phyloP scores from a whole-genome alignment of 2,113 vertebrate species.

The Dromas ardeola region DNA sequence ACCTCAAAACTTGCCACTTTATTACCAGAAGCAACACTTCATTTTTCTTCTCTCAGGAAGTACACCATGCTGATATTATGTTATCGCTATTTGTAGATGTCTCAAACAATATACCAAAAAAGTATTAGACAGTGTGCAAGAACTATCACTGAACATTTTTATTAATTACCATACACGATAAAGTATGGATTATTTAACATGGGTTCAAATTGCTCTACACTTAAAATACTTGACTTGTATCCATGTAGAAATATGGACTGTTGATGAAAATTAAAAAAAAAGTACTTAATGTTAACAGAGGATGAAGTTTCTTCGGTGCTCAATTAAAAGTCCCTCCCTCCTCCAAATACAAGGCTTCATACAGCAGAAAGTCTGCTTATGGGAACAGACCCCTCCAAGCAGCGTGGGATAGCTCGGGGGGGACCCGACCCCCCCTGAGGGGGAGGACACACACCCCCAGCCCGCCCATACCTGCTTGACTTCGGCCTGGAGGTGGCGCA shows the following conservation, averaged over 20 bases:
- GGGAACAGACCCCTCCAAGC: neutral
- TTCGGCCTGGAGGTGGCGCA: conserved; percentile 96
- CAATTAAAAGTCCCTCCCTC: accelerated
- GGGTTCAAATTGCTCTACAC: neutral
- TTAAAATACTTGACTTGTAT: neutral
- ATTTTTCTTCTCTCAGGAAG: neutral
- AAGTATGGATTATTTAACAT: neutral
- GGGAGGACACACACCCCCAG: too few species aligned
- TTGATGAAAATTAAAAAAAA: neutral
- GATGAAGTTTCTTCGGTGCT: neutral
- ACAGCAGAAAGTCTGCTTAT: accelerated
- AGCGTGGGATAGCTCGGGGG: accelerated
- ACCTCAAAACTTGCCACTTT: neutral
- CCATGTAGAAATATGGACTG: accelerated
- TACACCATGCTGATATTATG: neutral
- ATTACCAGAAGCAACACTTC: neutral
- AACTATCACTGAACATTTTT: neutral
- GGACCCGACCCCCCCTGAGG: too few species aligned
- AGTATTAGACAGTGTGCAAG: neutral
- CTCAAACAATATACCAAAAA: neutral
- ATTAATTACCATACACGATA: neutral
- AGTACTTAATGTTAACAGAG: accelerated
- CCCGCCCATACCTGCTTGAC: conserved; percentile 89
- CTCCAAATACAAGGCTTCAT: accelerated
- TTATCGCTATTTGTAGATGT: neutral